These are phyloP conservation scores for Tychaedon coryphoeus DNA, from an alignment of 2,113 vertebrate genomes.

Conservation along the genomic window DNA sequence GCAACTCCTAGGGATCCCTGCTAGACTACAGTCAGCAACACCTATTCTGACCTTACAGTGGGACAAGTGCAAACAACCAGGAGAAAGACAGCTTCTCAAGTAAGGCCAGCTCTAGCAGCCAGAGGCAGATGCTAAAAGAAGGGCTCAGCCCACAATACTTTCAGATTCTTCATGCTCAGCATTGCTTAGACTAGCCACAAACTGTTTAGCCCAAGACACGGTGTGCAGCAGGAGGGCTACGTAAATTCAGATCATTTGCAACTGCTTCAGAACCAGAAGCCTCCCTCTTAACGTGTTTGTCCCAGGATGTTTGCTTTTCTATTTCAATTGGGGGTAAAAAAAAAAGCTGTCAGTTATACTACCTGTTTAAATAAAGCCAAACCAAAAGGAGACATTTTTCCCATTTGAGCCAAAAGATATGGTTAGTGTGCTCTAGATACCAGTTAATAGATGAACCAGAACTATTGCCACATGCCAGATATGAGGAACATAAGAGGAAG, in stretches of 20 bases:
- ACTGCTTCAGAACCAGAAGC: not conserved
- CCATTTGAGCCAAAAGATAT: not conserved
- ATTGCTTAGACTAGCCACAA: not conserved
- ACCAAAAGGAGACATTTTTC: not conserved
- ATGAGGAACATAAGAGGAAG: not conserved
- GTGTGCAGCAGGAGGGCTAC: not conserved
- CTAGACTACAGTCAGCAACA: not conserved
- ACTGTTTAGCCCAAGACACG: not conserved
- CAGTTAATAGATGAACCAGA: not conserved
- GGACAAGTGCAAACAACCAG: not conserved
- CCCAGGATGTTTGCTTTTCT: not conserved
- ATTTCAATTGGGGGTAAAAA: not conserved
- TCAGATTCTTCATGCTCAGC: not conserved
- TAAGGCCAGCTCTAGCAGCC: not conserved
- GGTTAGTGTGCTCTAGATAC: not conserved
- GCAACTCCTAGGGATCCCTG: not conserved
- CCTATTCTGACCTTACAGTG: not conserved
- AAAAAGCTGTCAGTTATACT: not conserved
- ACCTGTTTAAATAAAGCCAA: not conserved
- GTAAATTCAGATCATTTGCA: not conserved
- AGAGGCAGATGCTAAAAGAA: not conserved
- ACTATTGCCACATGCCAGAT: not conserved
- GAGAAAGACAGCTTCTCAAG: not conserved
- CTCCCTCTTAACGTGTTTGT: fast-evolving
- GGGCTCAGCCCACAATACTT: not conserved